Conservation (phyloP, 2,888 invertebrate genomes). For the Meteorus colon region DNA sequence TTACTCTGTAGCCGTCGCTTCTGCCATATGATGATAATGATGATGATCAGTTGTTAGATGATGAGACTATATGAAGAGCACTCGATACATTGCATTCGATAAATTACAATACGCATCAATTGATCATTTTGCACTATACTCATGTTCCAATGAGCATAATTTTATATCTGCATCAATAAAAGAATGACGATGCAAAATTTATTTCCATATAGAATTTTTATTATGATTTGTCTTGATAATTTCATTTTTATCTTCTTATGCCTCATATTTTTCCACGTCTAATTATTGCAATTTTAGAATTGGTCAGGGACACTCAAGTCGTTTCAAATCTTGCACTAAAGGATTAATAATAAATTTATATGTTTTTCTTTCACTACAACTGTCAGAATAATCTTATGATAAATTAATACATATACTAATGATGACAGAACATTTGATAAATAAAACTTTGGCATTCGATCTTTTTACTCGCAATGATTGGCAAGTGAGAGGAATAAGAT, state of each 20-base stretch:
- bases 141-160: slow-evolving; percentile 5
- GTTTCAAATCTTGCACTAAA: no score
- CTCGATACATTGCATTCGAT: slow-evolving; percentile 25
- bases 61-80: neutral
- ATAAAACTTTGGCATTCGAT: neutral
- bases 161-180: slow-evolving; percentile 4
- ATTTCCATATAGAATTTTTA: neutral
- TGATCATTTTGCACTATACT: slow-evolving; percentile 7
- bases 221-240: neutral
- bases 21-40: slow-evolving; percentile 20
- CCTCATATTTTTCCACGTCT: slow-evolving; percentile 4
- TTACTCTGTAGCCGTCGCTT: neutral
- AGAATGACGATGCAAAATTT: slow-evolving; percentile 7
- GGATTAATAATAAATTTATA: no score
- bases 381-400: neutral
- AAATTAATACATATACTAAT: neutral
- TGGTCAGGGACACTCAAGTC: neutral
- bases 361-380: neutral
- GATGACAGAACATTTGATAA: neutral
- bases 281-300: neutral
- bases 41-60: slow-evolving; percentile 13
- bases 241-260: neutral
- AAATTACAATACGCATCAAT: slow-evolving; percentile 30
- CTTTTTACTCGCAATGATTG: neutral
- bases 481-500: slow-evolving; percentile 48